Evolutionary conservation across 2,797 vertebrate species (phyloP).

Genomic region (Synanceia verrucosa): DNA sequence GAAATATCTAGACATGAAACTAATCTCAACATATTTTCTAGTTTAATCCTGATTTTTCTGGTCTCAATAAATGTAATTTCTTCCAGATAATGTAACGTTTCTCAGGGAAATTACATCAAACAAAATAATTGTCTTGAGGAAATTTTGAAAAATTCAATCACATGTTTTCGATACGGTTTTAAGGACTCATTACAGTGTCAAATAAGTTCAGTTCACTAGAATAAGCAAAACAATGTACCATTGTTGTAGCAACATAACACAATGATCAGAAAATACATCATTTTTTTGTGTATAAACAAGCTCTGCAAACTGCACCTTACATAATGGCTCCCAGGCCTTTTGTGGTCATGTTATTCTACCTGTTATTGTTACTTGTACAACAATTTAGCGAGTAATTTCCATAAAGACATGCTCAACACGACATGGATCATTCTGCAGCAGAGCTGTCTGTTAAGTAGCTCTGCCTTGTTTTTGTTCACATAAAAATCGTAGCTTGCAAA

Average conservation of each 20-base stretch:
- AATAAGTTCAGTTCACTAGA: not conserved
- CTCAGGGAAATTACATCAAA: conserved; percentile 27
- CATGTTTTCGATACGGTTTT: conserved; percentile 24
- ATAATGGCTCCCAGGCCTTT: conserved; percentile 16
- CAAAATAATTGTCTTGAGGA: conserved; percentile 24
- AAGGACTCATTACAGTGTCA: not conserved
- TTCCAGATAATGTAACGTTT: conserved; percentile 10
- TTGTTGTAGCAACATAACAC: not conserved
- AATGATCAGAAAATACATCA: not conserved
- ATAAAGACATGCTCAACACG: conserved; percentile 9
- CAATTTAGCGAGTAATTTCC: conserved; percentile 12
- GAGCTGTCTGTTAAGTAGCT: not conserved
- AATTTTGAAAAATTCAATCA: conserved; percentile 10
- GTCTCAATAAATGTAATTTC: conserved; percentile 29
- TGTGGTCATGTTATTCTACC: conserved; percentile 10
- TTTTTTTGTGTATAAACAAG: conserved; percentile 11
- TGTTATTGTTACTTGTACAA: conserved; percentile 26
- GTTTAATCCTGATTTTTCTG: conserved; percentile 26
- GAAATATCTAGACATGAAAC: conserved; percentile 5
- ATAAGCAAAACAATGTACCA: conserved; percentile 1
- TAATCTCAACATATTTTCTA: conserved; percentile 20
- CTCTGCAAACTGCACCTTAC: conserved; percentile 18
- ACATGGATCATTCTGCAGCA: not conserved
- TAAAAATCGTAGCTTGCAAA: not conserved
- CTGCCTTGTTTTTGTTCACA: not conserved